phyloP scores from a whole-genome alignment of 2,797 vertebrate genomes.

The Lagorchestes hirsutus region DNA sequence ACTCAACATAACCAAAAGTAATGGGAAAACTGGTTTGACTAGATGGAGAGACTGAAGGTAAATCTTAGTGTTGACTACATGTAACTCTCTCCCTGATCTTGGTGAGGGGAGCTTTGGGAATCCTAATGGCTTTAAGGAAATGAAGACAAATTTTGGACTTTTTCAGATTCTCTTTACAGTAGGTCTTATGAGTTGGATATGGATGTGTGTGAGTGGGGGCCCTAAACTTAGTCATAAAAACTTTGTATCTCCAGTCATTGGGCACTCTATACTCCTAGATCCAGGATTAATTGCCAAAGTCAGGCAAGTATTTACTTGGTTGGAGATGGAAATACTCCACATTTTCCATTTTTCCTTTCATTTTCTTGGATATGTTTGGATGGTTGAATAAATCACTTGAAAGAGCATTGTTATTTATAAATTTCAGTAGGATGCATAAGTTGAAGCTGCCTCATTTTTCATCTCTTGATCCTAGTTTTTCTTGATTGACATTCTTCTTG shows the following conservation, averaged over 20 bases:
- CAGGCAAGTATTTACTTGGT: not conserved
- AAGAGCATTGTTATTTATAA: constrained; percentile 39
- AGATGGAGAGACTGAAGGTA: not conserved
- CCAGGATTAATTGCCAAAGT: not conserved
- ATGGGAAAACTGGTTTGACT: not conserved
- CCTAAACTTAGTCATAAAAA: not conserved
- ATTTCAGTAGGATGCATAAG: not conserved
- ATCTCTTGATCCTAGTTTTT: not conserved
- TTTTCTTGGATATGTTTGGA: constrained; percentile 40
- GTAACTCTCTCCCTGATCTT: not conserved
- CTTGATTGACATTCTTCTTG: constrained; percentile 38
- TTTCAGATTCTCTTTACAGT: not conserved
- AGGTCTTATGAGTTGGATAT: not conserved
- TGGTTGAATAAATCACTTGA: constrained; percentile 46
- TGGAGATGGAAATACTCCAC: not conserved
- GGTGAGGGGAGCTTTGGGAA: not conserved
- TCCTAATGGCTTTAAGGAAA: not conserved
- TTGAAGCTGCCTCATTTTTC: not conserved
- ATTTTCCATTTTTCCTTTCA: not conserved
- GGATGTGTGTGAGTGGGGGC: not conserved
- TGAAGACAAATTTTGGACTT: not conserved
- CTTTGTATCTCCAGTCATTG: not conserved
- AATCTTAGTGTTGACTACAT: not conserved
- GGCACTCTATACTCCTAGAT: not conserved
- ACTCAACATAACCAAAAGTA: not conserved